Base-by-base conservation (phyloP, 2,113 vertebrate species). In the Urocitellus parryii region DNA sequence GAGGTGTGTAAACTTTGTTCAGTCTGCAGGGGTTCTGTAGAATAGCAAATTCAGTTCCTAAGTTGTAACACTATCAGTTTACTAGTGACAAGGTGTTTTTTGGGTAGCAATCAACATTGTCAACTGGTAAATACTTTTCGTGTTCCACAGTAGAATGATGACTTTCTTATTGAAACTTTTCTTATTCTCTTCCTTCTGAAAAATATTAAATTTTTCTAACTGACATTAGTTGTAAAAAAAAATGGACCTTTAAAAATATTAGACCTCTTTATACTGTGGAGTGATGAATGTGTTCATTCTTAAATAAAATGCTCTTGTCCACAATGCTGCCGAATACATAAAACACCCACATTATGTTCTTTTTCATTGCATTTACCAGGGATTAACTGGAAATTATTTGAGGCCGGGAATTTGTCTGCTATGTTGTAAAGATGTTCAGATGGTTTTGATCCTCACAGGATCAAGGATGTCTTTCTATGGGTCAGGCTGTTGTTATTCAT, bases 211-310 rank as follows among this genome's bases (percentile, higher is more conserved):
- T 85, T 45, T 53, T 92, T 78, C 16, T 22, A 96, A 11, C 32
- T 74, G 11, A 90, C 92, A 89, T 92, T 58, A 78, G 22, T 89
- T 91, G 68, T 80, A n/a, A 86, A 94, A 76, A 14, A 58, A 70
- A 14, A 80, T 63, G 65, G n/a, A 42, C 18, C 14, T 22, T 11
- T 74, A 37, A 80, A 61, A 53, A 92, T 86, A 42, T 74, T 56
- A 95, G 53, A 84, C 4, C 4, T 8, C 1, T 95, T 96, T 74
- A 16, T 7, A 53, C 2, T 8, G 14, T 86, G 78, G 37, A 92
- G 37, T 91, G 25, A 88, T 27, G 32, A 73, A 76, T 76, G 0
- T n/a, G 13, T 58, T 91, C 7, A 79, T 88, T 91, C 39, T 82
- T 90, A 92, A 77, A 34, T 77, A 90, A 81, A 83, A 88, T 3